These are phyloP conservation scores for Mesaphorura yosii DNA, from an alignment of 1,140 invertebrate genomes.

Conservation along the genomic window DNA sequence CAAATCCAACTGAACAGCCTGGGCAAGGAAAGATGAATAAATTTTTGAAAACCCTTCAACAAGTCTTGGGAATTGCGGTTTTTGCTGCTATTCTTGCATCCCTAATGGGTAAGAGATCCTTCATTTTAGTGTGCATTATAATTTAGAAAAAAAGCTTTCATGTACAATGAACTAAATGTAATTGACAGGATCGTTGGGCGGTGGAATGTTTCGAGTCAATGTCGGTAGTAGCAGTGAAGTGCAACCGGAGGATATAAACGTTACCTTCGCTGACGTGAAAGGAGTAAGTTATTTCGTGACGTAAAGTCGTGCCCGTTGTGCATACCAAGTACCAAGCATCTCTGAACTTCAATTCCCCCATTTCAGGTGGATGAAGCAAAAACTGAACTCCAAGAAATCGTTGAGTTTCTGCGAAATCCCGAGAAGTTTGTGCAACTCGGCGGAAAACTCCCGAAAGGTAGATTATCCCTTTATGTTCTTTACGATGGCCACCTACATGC, in stretches of 20 bases:
- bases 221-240: constrained; percentile 77
- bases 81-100: constrained; percentile 63
- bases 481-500: no score
- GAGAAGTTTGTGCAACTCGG: constrained; percentile 89
- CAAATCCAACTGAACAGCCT: constrained; percentile 20
- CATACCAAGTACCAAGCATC: no score
- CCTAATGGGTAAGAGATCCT: constrained; percentile 46
- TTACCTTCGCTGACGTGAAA: constrained; percentile 94
- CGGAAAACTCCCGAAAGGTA: constrained; percentile 92
- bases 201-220: constrained; percentile 56
- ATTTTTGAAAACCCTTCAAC: constrained; percentile 55
- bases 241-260: constrained; percentile 87
- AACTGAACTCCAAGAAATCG: constrained; percentile 90
- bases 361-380: constrained; percentile 83
- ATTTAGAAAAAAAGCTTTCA: constrained; percentile 1
- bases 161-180: not conserved
- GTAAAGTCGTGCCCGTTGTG: no score
- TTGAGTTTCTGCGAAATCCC: constrained; percentile 90
- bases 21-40: constrained; percentile 46
- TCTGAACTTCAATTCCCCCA: no score
- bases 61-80: constrained; percentile 58
- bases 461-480: no score
- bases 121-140: not conserved
- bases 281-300: constrained; percentile 53
- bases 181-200: constrained; percentile 29